phyloP scores from a whole-genome alignment of 2,113 vertebrate genomes.

The Sakesphorus luctuosus region DNA sequence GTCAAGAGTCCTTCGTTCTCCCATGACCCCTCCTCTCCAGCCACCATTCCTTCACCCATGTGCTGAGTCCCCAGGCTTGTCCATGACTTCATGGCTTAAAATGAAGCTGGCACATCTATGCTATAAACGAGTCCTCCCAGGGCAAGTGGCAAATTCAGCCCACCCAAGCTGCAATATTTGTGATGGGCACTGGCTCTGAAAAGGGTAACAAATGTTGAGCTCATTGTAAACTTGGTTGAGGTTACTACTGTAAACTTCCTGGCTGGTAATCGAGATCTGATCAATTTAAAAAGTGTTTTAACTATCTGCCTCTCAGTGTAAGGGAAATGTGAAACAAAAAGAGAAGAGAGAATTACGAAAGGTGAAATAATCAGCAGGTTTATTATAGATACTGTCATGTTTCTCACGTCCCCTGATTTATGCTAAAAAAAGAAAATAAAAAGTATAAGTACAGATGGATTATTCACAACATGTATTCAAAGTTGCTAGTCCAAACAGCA shows the following conservation, averaged over 20 bases:
- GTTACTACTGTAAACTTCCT: background rate
- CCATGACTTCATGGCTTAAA: background rate
- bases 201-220: background rate
- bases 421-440: background rate
- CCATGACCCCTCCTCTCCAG: background rate
- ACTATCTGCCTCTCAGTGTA: background rate
- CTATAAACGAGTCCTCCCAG: background rate
- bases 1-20: background rate
- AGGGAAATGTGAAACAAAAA: background rate
- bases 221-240: background rate
- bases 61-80: background rate
- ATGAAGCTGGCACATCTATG: background rate
- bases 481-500: constrained; percentile 58
- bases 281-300: background rate
- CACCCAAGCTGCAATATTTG: background rate
- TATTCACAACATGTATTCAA: constrained; percentile 23
- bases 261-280: background rate
- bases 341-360: background rate
- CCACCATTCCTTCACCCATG: too few relatives aligned
- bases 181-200: background rate
- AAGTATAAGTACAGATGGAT: background rate
- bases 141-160: background rate
- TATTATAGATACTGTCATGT: background rate
- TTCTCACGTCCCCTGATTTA: background rate
- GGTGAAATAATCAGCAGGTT: background rate